Conservation (phyloP, 2,113 vertebrate genomes). For the Aythya baeri region DNA sequence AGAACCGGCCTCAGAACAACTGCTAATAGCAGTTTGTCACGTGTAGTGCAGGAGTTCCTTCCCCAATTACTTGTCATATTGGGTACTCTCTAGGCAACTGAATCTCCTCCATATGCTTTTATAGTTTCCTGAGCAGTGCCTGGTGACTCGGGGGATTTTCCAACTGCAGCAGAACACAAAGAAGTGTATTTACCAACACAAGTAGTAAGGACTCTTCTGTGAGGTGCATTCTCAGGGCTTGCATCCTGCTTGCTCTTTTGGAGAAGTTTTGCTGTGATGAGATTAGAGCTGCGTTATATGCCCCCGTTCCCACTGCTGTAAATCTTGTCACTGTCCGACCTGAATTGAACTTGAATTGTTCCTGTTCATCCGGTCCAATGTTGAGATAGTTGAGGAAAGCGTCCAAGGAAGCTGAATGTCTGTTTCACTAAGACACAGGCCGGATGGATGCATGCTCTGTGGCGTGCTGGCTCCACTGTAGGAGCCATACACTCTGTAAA, state of each 20-base stretch:
- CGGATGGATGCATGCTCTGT: not conserved
- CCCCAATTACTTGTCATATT: not conserved
- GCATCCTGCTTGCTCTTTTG: not conserved
- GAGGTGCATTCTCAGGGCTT: not conserved
- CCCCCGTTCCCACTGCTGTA: not conserved
- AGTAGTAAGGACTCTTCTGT: not conserved
- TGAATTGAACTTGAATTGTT: not conserved
- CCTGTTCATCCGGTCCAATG: not conserved
- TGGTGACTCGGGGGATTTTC: not conserved
- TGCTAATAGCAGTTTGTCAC: not conserved
- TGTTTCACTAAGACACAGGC: accelerated
- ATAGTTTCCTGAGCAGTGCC: not conserved
- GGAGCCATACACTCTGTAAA: not conserved
- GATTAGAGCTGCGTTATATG: not conserved
- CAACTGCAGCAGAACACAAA: not conserved
- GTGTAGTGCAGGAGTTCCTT: not conserved
- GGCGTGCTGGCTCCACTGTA: too few species aligned
- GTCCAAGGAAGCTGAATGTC: not conserved
- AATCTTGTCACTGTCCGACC: not conserved
- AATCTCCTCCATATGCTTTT: not conserved
- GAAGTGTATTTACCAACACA: not conserved
- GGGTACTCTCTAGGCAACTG: not conserved
- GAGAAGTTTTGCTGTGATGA: not conserved
- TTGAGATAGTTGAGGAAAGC: not conserved
- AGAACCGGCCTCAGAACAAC: not conserved